Conservation (phyloP, 2,113 vertebrate genomes). For the Malurus cyaneus region DNA sequence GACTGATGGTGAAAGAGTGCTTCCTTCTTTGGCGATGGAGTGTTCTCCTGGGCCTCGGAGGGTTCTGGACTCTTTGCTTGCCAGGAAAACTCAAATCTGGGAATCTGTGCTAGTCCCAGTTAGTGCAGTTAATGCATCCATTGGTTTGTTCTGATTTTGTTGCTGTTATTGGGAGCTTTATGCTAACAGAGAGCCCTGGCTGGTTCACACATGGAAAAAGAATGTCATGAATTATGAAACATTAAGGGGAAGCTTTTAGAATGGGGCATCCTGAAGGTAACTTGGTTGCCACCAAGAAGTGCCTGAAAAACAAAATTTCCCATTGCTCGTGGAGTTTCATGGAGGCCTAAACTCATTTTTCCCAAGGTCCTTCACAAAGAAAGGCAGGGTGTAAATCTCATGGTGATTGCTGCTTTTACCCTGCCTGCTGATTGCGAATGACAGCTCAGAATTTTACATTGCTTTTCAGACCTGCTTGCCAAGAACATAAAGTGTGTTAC, state of each 20-base stretch:
- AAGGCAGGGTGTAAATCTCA: background rate
- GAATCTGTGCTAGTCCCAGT: background rate
- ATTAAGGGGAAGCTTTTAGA: background rate
- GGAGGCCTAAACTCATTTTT: background rate
- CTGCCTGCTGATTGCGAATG: background rate
- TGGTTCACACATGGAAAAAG: background rate
- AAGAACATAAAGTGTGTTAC: background rate
- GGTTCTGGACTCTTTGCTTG: background rate
- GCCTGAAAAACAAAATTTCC: background rate
- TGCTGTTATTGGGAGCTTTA: background rate
- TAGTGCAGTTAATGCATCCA: background rate
- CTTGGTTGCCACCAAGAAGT: background rate
- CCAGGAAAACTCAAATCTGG: background rate
- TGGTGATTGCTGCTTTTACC: background rate
- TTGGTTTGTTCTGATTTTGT: background rate
- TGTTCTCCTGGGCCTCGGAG: background rate
- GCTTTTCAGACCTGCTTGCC: background rate
- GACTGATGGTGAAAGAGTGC: background rate
- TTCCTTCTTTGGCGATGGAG: slow-evolving; percentile 32
- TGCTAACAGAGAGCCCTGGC: background rate
- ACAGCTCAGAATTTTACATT: background rate
- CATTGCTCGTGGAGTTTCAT: background rate
- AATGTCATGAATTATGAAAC: background rate
- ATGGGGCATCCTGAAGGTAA: background rate
- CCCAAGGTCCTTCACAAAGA: background rate